Conservation (phyloP, 2,888 invertebrate species). For the Cheilosia urbana region DNA sequence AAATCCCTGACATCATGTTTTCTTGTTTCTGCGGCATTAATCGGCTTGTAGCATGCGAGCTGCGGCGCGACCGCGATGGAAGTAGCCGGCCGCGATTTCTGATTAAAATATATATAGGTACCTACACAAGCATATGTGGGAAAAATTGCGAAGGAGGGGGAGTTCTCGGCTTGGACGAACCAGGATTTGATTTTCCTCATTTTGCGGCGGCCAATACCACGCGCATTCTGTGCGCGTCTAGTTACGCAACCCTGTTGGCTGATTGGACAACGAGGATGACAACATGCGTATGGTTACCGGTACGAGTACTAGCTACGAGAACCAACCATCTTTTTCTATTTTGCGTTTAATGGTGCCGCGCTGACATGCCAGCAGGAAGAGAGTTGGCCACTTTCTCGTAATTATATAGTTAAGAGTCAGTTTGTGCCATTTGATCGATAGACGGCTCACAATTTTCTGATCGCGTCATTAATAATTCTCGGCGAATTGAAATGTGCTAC, state of each 20-base stretch:
- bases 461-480: conserved; percentile 69
- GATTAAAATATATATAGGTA: conserved; percentile 39
- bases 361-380: conserved; percentile 48
- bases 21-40: conserved; percentile 71
- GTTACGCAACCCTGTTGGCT: conserved; percentile 48
- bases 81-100: conserved; percentile 54
- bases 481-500: conserved; percentile 46
- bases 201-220: conserved; percentile 12
- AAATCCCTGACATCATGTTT: conserved; percentile 75
- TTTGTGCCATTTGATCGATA: conserved; percentile 63
- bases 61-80: conserved; percentile 47
- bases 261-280: conserved; percentile 65
- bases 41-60: conserved; percentile 74
- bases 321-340: conserved; percentile 23
- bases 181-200: conserved; percentile 51
- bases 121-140: conserved; percentile 11
- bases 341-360: conserved; percentile 40
- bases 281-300: conserved; percentile 37
- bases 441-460: conserved; percentile 69
- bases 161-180: conserved; percentile 14
- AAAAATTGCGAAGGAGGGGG: conserved; percentile 39
- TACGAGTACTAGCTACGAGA: background rate
- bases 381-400: conserved; percentile 60
- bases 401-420: conserved; percentile 52
- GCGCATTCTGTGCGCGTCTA: conserved; percentile 4